Base-by-base conservation (phyloP, 2,888 invertebrate genomes). In the Timandra comae region DNA sequence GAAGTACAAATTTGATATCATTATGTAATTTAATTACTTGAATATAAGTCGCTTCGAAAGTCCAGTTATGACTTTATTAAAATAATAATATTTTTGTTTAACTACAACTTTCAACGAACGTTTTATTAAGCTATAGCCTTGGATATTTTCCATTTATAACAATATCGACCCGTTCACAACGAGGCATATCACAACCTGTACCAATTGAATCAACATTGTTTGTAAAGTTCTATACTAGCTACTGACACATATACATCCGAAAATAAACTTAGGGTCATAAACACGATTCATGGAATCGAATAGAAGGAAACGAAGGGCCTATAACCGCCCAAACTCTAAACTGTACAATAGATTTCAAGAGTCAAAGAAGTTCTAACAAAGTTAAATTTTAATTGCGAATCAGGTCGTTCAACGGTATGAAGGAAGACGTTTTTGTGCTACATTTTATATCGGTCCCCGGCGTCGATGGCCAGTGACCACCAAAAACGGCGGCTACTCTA, bases 161-260 rank as follows among this genome's bases (percentile, higher is more conserved):
- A 84, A 84, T 81, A 82, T 82, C 80, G 80, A 79, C 84, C 74
- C 85, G 85, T 84, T 85, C 74, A 76, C 77, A 85, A 85, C 85
- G 82, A 80, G 84, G 80, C 77, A 68, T 82, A 81, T 85, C 85
- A 85, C 85, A 85, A 85, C 85, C 85, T 80, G 84, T 82, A 81
- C 80, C 78, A 85, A 84, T 85, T 85, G 84, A 84, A 84, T 80
- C 77, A 84, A 82, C 82, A 81, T 84, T 79, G 82, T 84, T 84
- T 84, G 84, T 85, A 84, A 84, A 85, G 78, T 79, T 76, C 79
- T 85, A 84, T 79, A 74, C 85, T 85, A 85, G 70, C 84, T 85
- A 85, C 73, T 74, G 82, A 82, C 82, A 80, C 78, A 82, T 77
- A 77, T 70, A 79, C 65, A 69, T 82, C 78, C 62, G 79, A 82